Base-by-base conservation (phyloP, 2,113 vertebrate species). In the Ibidorhyncha struthersii region DNA sequence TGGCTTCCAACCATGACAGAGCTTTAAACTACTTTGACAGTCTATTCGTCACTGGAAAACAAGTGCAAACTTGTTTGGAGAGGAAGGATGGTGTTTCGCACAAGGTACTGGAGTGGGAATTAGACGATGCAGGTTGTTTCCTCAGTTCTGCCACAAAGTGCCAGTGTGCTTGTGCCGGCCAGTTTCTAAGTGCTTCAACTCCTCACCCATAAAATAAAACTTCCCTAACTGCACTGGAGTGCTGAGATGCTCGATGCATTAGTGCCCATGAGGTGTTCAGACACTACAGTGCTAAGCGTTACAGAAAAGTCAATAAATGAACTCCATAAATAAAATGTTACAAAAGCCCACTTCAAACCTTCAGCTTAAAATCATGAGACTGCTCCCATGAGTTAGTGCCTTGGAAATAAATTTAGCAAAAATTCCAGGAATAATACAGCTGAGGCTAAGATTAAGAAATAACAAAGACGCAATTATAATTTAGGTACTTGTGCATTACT, bases 321-420 rank as follows among this genome's bases (percentile, higher is more conserved):
- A 82, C 58, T 90, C 80, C 86, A 90, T 86, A 93, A 96, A 95
- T 71, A 95, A 90, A 91, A 93, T 45, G 93, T 84, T 96, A 81
- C 77, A 77, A 90, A 95, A 96, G 20, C 15, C 18, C 55, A 72
- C 50, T 92, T 47, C 23, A 82, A 40, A 82, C 49, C 73, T 82
- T 61, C 90, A 85, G 21, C 25, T 77, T 73, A 84, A 93, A 95
- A 81, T 86, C 67, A 87, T 26, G 36, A 32, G 69, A 74, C 55
- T 92, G 56, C 38, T 95, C 67, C 79, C 82, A 59, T 29, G 84
- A 92, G 74, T 77, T 77, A 78, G 43, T 66, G 47, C 30, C 49
- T 73, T 66, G 23, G 47, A 97, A 97, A 96, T 30, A 89, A 85
- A 91, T 73, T 77, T 49, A 87, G 62, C 73, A 86, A 89, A 82